Percentiles rank a stretch among this genome's conserved stretches.
Evolutionary conservation across 2,888 invertebrate species (phyloP).

Genomic region (Gnatocerus cornutus): DNA sequence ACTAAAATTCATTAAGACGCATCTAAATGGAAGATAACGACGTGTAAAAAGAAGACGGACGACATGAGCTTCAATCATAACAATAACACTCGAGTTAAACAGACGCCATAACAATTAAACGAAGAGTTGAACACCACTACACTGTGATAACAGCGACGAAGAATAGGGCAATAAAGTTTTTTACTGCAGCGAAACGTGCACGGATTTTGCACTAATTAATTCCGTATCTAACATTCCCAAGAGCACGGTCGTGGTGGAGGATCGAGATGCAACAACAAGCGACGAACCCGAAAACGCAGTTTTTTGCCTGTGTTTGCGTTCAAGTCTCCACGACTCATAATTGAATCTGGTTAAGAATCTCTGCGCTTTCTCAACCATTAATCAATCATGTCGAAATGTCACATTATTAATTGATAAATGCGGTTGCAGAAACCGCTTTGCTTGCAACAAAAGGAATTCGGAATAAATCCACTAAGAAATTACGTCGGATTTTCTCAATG

Average conservation of each 20-base stretch:
- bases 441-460: slow-evolving; percentile 35
- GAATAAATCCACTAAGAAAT: slow-evolving; percentile 21
- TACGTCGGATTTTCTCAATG: slow-evolving; percentile 25
- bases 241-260: neutral
- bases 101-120: slow-evolving; percentile 49
- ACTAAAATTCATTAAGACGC: slow-evolving; percentile 41
- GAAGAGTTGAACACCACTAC: slow-evolving; percentile 22
- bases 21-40: slow-evolving; percentile 42
- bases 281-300: neutral
- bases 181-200: slow-evolving; percentile 58
- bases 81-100: slow-evolving; percentile 43
- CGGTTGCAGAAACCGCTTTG: slow-evolving; percentile 21
- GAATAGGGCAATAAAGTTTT: slow-evolving; percentile 58
- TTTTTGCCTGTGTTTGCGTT: neutral
- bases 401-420: slow-evolving; percentile 31
- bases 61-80: slow-evolving; percentile 47
- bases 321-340: too few species aligned
- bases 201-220: slow-evolving; percentile 63
- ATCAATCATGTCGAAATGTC: slow-evolving; percentile 33
- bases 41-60: slow-evolving; percentile 33
- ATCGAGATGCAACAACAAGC: neutral
- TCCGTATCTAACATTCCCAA: slow-evolving; percentile 62
- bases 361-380: slow-evolving; percentile 5
- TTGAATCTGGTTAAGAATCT: too few species aligned
- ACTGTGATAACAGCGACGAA: slow-evolving; percentile 35